A percentile compares a stretch with the other conserved stretches of the same genome.
Evolutionary conservation across 2,113 vertebrate species (phyloP).

Genomic region (Cichladusa arquata): DNA sequence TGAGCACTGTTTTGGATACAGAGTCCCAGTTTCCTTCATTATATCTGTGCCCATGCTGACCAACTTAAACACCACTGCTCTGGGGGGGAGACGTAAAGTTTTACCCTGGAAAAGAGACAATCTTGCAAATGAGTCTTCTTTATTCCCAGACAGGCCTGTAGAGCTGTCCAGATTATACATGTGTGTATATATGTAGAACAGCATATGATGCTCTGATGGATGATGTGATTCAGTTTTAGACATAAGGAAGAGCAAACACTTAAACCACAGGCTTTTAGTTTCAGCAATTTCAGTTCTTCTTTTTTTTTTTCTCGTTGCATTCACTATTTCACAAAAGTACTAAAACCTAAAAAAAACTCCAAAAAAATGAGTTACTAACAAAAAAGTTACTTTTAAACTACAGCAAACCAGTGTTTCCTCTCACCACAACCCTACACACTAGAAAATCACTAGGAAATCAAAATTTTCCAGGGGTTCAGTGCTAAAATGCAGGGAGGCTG

Average conservation of each 20-base stretch:
- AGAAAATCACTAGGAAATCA: not conserved
- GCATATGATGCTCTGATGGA: not conserved
- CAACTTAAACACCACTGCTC: not conserved
- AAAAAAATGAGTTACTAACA: not conserved
- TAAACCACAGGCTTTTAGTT: not conserved
- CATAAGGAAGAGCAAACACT: not conserved
- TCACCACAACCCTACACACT: not conserved
- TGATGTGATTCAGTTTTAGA: not conserved
- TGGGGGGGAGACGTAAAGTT: fast-evolving
- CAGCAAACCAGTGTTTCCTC: not conserved
- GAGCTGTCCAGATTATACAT: not conserved
- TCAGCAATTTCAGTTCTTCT: not conserved
- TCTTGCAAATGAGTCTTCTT: not conserved
- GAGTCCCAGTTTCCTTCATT: not conserved
- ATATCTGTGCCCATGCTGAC: not conserved
- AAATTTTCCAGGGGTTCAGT: not conserved
- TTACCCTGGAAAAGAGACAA: not conserved
- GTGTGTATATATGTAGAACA: not conserved
- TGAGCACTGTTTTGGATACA: not conserved
- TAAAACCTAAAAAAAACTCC: not conserved
- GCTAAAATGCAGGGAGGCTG: not conserved
- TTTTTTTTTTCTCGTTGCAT: not conserved
- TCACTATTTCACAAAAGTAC: not conserved
- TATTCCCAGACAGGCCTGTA: not conserved
- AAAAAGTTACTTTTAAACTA: not conserved